phyloP scores from a whole-genome alignment of 2,113 vertebrate genomes.

The Todiramphus saurophagus region DNA sequence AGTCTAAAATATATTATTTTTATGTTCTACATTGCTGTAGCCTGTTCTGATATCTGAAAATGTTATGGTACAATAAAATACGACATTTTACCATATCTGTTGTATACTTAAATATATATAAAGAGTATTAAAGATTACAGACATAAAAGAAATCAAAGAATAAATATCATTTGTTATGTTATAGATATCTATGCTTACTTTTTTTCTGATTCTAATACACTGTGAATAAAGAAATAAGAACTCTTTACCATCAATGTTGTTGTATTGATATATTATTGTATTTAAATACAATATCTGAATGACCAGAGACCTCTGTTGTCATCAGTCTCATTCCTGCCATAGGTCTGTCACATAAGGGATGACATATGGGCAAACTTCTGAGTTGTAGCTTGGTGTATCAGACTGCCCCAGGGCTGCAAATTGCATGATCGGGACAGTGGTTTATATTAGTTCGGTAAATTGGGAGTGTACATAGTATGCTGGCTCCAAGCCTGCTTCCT shows the following conservation, averaged over 20 bases:
- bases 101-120: neutral
- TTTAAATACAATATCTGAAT: neutral
- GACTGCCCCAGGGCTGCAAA: neutral
- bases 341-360: neutral
- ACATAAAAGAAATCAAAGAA: neutral
- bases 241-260: neutral
- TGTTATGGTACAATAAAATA: neutral
- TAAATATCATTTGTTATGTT: neutral
- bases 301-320: neutral
- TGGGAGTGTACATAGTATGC: neutral
- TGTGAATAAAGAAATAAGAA: neutral
- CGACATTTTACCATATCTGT: neutral
- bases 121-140: neutral
- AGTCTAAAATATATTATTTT: neutral
- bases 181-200: neutral
- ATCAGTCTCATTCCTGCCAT: neutral
- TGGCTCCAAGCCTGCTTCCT: neutral
- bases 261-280: neutral
- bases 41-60: neutral
- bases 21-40: neutral
- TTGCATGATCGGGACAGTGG: neutral
- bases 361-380: neutral
- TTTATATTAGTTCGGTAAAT: neutral
- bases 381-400: neutral
- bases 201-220: neutral